Conservation (phyloP, 2,113 vertebrate genomes). For the Athene noctua region DNA sequence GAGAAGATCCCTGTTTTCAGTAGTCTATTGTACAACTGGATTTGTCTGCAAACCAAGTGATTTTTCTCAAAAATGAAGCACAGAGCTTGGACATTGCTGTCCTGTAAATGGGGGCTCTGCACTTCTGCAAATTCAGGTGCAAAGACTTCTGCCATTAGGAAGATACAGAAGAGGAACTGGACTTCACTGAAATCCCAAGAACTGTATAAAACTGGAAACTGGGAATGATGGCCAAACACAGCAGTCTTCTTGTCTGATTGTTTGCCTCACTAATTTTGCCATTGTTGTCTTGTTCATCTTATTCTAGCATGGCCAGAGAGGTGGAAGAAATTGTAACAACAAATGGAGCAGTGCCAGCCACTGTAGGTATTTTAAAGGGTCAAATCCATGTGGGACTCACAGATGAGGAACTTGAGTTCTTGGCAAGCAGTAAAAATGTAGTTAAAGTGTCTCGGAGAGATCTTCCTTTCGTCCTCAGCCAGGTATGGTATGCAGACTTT, state of each 20-base stretch:
- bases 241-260: not conserved
- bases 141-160: not conserved
- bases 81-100: not conserved
- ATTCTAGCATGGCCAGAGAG: slow-evolving; percentile 80
- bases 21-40: not conserved
- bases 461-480: slow-evolving; percentile 82
- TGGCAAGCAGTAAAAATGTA: slow-evolving; percentile 73
- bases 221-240: not conserved
- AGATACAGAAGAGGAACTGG: not conserved
- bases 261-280: not conserved
- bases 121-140: not conserved
- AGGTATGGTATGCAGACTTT: slow-evolving; percentile 68
- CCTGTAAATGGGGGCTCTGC: not conserved
- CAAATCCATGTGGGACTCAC: slow-evolving; percentile 82
- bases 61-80: not conserved
- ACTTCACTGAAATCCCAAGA: not conserved
- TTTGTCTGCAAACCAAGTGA: not conserved
- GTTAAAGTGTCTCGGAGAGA: slow-evolving; percentile 88
- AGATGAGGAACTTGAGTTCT: slow-evolving; percentile 75
- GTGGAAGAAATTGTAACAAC: slow-evolving; percentile 82
- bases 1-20: not conserved
- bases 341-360: slow-evolving; percentile 84
- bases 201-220: not conserved
- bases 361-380: slow-evolving; percentile 82
- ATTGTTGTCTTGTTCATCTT: not conserved